Conservation (phyloP, 2,113 vertebrate species). For the Dromas ardeola region DNA sequence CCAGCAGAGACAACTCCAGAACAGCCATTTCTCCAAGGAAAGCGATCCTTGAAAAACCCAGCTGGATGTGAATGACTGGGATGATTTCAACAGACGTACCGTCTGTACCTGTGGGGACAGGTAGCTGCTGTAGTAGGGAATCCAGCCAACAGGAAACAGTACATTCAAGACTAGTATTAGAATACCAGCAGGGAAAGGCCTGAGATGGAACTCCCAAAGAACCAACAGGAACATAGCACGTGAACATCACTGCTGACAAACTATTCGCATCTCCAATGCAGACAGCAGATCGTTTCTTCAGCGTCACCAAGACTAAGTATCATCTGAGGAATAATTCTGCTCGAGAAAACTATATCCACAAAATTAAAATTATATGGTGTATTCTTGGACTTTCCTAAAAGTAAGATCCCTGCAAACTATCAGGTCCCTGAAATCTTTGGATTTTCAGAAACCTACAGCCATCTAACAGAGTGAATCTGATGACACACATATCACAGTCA, state of each 20-base stretch:
- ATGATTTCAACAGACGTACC: neutral
- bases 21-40: neutral
- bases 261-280: accelerated
- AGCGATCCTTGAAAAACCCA: neutral
- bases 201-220: neutral
- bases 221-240: accelerated
- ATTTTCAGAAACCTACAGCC: neutral
- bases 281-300: neutral
- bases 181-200: neutral
- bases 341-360: neutral
- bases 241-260: neutral
- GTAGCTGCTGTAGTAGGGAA: neutral
- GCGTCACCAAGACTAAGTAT: no score
- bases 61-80: no score
- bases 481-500: neutral
- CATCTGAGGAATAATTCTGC: neutral
- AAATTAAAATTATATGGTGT: neutral
- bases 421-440: neutral
- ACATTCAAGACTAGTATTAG: neutral
- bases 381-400: neutral
- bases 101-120: no score
- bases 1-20: neutral
- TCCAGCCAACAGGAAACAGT: neutral
- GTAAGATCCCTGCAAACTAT: neutral
- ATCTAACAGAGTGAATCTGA: accelerated